Conservation (phyloP, 2,797 vertebrate genomes). For the Peromyscus melanophrys region DNA sequence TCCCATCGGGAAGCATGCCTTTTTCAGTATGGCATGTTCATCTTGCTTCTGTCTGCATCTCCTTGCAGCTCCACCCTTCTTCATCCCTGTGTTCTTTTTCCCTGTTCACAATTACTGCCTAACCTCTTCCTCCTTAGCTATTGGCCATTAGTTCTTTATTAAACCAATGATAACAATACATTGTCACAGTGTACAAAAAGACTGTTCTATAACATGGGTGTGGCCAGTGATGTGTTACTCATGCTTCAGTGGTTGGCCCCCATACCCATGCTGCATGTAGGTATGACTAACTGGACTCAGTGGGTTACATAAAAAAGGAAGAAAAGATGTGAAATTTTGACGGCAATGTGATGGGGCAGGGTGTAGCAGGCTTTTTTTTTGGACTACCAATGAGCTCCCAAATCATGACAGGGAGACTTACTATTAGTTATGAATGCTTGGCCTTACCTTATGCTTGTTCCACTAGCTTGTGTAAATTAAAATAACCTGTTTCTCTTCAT, state of each 20-base stretch:
- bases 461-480: not conserved
- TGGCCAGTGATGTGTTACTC: not conserved
- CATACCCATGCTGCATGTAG: too few relatives aligned
- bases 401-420: not conserved
- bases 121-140: not conserved
- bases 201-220: not conserved
- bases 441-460: not conserved
- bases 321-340: not conserved
- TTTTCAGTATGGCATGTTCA: not conserved
- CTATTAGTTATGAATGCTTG: not conserved
- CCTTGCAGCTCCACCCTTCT: not conserved
- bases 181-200: not conserved
- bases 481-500: not conserved
- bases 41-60: not conserved
- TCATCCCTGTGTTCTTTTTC: not conserved
- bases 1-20: too few relatives aligned
- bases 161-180: not conserved
- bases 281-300: not conserved
- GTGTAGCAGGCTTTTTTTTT: not conserved
- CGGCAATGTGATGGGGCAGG: not conserved
- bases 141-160: not conserved
- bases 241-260: not conserved
- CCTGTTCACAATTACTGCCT: not conserved
- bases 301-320: not conserved
- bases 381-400: not conserved